Base-by-base conservation (phyloP, 2,888 invertebrate genomes). In the Hemistola chrysoprasaria region DNA sequence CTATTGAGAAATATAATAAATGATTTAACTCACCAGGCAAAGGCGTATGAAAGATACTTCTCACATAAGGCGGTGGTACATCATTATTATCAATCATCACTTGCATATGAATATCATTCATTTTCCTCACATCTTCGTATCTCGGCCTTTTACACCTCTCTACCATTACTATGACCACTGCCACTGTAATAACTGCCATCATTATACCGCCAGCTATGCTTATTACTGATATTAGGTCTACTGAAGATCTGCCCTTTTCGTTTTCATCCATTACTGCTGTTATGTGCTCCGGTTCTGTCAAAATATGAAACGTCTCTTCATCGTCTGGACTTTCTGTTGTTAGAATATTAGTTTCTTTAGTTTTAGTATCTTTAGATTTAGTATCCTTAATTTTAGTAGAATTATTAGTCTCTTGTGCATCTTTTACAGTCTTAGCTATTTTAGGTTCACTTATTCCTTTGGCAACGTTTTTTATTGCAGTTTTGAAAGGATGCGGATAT, bases 21-120 rank as follows among this genome's bases (percentile, higher is more conserved):
- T 37, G 24, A 8, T 20, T 11, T 5, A 21, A 40, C 54, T 65
- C 71, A 91, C 91, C 91, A 68, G 91, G 91, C 44, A 91, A 65
- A 3, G 91, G 91, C 11, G 90, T 86, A 53, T 91, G 90, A 43
- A 91, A 91, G 33, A 90, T 90, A 55, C 90, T 91, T 42, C 90
- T 81, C 0, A 90, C 85, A 50, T 90, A 90, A 1, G 90, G 90
- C n/a, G 90, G 84, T 1, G 87, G 85, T 0, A 74, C 65, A 48
- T 87, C 80, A 50, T 79, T 78, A 30, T 79, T 80, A 50, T 84
- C 85, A 26, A 82, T 81, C 69, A 84, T 81, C 3, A 80, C 82
- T 64, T 87, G 82, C 82, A 87, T 89, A 50, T 80, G 68, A 30
- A 89, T 78, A 54, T 86, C 82, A 54, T 87, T 83, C 16, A 84